A percentile compares a stretch with the other conserved stretches of the same genome.
phyloP scores from a whole-genome alignment of 1,140 invertebrate genomes.

The Oryctes rhinoceros region DNA sequence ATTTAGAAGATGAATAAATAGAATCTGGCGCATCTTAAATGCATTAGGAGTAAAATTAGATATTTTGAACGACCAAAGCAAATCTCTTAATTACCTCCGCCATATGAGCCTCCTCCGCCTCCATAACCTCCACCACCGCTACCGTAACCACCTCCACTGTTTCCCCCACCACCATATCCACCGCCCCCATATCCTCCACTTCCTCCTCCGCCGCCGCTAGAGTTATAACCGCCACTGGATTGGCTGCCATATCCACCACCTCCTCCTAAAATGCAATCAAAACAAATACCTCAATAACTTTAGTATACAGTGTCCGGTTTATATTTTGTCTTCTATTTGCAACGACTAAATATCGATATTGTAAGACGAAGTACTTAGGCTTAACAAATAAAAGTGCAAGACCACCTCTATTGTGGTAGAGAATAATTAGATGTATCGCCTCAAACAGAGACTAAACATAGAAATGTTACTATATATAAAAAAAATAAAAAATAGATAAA shows the following conservation, averaged over 20 bases:
- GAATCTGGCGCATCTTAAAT: too few species aligned
- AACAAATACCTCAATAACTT: background rate
- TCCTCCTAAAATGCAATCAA: constrained; percentile 24
- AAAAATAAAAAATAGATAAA: too few species aligned
- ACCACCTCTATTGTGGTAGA: too few species aligned
- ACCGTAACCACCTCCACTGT: constrained; percentile 8
- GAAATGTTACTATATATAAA: background rate
- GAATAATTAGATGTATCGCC: background rate
- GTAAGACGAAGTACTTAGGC: too few species aligned
- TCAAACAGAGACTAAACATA: background rate
- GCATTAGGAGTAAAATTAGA: too few species aligned
- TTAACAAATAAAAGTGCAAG: too few species aligned
- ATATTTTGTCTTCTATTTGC: too few species aligned
- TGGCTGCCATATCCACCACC: constrained; percentile 46
- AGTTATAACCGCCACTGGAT: constrained; percentile 43
- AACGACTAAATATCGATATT: too few species aligned
- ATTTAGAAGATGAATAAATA: too few species aligned
- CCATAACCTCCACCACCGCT: constrained; percentile 46
- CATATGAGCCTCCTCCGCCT: constrained; percentile 47
- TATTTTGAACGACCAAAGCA: too few species aligned
- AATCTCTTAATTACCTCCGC: constrained; percentile 40
- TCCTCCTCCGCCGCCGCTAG: constrained; percentile 41
- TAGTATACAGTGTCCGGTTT: too few species aligned
- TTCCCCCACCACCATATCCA: constrained; percentile 15
- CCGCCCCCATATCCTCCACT: constrained; percentile 47